Evolutionary conservation across 2,888 invertebrate species (phyloP).

Genomic region (Apocheima hispidaria): DNA sequence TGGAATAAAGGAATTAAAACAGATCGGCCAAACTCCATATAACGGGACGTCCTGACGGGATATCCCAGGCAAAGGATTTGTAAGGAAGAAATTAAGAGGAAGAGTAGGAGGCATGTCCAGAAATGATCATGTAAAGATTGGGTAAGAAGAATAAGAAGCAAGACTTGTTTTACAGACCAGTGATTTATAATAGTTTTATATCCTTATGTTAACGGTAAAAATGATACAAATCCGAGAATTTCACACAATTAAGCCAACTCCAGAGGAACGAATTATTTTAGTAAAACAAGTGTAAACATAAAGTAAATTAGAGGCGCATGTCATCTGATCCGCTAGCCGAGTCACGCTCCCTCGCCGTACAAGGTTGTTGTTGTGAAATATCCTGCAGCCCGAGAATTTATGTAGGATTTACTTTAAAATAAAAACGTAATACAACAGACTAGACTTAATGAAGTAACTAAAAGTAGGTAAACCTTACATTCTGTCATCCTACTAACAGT

Average conservation of each 20-base stretch:
- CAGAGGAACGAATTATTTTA: slow-evolving; percentile 13
- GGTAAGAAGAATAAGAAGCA: too few relatives aligned
- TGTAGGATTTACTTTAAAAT: slow-evolving; percentile 38
- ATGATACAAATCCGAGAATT: too few relatives aligned
- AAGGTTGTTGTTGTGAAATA: slow-evolving; percentile 65
- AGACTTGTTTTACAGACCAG: too few relatives aligned
- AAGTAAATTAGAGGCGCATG: slow-evolving; percentile 45
- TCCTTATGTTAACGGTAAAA: too few relatives aligned
- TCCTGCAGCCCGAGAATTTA: slow-evolving; percentile 41
- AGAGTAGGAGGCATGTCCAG: too few relatives aligned
- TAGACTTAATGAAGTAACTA: not conserved
- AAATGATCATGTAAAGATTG: too few relatives aligned
- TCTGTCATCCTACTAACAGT: too few relatives aligned
- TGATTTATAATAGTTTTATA: too few relatives aligned
- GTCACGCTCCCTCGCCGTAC: slow-evolving; percentile 55
- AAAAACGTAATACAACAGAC: not conserved
- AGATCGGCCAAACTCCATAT: not conserved
- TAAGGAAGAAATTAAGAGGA: too few relatives aligned
- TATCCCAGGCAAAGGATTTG: too few relatives aligned
- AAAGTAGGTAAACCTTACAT: not conserved
- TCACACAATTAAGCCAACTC: not conserved
- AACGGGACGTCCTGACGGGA: too few relatives aligned
- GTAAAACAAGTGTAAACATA: slow-evolving; percentile 31
- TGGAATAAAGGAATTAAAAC: not conserved
- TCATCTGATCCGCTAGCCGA: slow-evolving; percentile 53